These are phyloP conservation scores for Tylochromis polylepis DNA, from an alignment of 2,113 vertebrate species.

Conservation along the genomic window DNA sequence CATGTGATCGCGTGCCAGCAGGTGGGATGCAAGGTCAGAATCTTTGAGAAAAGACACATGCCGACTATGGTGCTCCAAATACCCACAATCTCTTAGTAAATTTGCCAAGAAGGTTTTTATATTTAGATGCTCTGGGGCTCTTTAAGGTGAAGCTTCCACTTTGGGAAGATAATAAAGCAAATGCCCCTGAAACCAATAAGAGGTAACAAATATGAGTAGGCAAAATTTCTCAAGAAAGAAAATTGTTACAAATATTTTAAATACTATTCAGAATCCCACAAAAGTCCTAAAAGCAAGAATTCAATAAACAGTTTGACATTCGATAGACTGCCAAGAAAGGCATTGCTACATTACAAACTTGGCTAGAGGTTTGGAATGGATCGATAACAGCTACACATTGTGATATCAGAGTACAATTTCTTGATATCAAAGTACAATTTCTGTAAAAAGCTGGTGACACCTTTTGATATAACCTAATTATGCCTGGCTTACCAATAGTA, in stretches of 20 bases:
- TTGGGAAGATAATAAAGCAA: background rate
- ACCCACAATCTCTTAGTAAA: background rate
- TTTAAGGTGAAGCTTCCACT: background rate
- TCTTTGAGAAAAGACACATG: background rate
- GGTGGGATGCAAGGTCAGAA: slow-evolving; percentile 13
- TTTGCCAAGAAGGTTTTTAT: background rate
- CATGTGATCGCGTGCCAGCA: background rate
- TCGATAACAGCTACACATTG: background rate
- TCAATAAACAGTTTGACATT: background rate
- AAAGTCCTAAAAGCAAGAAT: background rate
- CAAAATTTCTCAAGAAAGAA: background rate
- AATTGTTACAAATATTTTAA: background rate
- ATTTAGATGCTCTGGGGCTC: background rate
- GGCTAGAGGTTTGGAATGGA: background rate
- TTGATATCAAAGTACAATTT: background rate
- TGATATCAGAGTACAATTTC: background rate
- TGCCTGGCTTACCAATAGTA: background rate
- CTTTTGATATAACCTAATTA: background rate
- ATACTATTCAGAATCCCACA: background rate
- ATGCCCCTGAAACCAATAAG: background rate
- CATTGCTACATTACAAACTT: background rate
- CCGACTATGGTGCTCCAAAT: background rate
- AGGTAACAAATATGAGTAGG: background rate
- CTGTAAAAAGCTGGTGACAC: background rate
- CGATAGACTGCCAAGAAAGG: background rate